Evolutionary conservation across 1,140 invertebrate species (phyloP).

Genomic region (Heliothis subflexa): DNA sequence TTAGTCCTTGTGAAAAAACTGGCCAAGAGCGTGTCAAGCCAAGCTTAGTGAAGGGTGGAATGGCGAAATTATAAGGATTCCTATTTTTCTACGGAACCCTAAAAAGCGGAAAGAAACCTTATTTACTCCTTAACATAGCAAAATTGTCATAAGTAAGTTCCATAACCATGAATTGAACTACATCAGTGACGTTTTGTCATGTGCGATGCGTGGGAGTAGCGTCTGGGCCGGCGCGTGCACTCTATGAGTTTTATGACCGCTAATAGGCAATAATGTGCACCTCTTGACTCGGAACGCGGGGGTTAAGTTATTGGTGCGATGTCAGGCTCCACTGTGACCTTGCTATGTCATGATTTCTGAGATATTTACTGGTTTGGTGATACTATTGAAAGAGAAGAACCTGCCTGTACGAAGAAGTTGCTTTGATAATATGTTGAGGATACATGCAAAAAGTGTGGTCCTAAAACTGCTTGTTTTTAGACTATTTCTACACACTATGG

Average conservation of each 20-base stretch:
- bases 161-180: slow-evolving; percentile 21
- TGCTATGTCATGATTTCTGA: neutral
- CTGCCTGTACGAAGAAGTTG: too few species aligned
- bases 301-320: slow-evolving; percentile 58
- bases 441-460: too few species aligned
- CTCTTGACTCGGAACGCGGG: slow-evolving; percentile 54
- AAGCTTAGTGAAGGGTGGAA: too few species aligned
- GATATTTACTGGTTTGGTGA: neutral
- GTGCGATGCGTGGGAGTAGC: slow-evolving; percentile 45
- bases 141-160: slow-evolving; percentile 14
- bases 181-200: slow-evolving; percentile 38
- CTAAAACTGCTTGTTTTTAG: too few species aligned
- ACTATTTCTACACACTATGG: too few species aligned
- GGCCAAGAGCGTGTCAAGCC: too few species aligned
- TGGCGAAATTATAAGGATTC: too few species aligned
- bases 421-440: too few species aligned
- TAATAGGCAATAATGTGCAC: slow-evolving; percentile 61
- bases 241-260: slow-evolving; percentile 62
- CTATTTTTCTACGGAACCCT: too few species aligned
- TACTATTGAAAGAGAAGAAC: neutral
- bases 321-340: slow-evolving; percentile 24
- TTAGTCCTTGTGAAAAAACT: too few species aligned
- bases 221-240: slow-evolving; percentile 47
- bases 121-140: neutral
- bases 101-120: too few species aligned